A percentile compares a stretch with the other conserved stretches of the same genome.
phyloP scores from a whole-genome alignment of 2,888 invertebrate genomes.

The Cinara cedri region DNA sequence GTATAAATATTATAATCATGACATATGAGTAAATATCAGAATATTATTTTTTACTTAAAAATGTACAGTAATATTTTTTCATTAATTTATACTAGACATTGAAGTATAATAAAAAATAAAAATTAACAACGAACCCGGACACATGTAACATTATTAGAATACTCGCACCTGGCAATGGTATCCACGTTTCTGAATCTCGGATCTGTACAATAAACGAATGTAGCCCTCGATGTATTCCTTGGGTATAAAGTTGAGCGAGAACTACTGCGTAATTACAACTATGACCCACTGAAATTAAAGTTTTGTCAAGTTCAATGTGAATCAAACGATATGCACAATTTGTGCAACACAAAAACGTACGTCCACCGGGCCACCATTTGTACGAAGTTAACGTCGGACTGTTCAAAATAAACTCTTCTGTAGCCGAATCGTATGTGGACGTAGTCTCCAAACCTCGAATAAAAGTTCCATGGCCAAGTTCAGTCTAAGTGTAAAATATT shows the following conservation, averaged over 20 bases:
- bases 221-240: constrained; percentile 83
- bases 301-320: too few species aligned
- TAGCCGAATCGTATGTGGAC: constrained; percentile 82
- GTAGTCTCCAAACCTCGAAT: constrained; percentile 91
- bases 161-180: constrained; percentile 60
- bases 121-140: too few species aligned
- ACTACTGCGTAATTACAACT: constrained; percentile 91
- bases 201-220: constrained; percentile 93
- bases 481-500: constrained; percentile 72
- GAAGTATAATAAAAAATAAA: too few species aligned
- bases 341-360: constrained; percentile 73
- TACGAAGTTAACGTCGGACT: constrained; percentile 86
- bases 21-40: too few species aligned
- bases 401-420: constrained; percentile 84
- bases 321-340: background rate
- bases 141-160: too few species aligned
- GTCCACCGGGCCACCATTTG: constrained; percentile 97
- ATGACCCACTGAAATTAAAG: constrained; percentile 81
- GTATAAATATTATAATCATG: too few species aligned
- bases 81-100: too few species aligned
- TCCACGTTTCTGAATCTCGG: constrained; percentile 84
- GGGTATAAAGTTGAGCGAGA: constrained; percentile 86
- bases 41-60: too few species aligned
- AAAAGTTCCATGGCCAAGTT: constrained; percentile 94
- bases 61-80: too few species aligned